Evolutionary conservation across 2,797 vertebrate species (phyloP), one percentile per base, ranked within the genome.

Genomic region (Notoglanidium macrostoma): DNA sequence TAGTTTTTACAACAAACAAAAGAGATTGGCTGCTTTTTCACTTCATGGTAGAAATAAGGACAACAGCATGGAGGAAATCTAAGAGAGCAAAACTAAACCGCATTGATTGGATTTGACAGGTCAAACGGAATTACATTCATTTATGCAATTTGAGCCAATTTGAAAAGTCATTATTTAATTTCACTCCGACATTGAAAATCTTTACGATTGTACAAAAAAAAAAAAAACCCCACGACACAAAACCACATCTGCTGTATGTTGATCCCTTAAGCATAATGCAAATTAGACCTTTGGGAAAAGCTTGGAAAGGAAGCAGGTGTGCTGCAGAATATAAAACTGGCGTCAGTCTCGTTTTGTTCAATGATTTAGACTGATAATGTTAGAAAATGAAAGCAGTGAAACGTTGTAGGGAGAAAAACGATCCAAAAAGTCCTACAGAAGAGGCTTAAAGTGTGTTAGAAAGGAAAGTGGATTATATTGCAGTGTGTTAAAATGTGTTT

Each of bases 401-500:
- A 54, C 14, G 17, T 29, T 54, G 29, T 40, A 0, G 19, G 0
- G 32, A 6, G 2, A 51, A 19, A 55, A 55, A 19, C 0, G 3
- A 32, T 5, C 5, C 11, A 5, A 40, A 26, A 59, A 1, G 55
- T 59, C 15, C 55, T 40, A 44, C 32, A 79, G 19, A 35, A 59
- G 54, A 59, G 54, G 10, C 17, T 8, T 7, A 57, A 54, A 76
- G 73, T 15, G 23, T 7, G 73, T 2, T 23, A 26, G 65, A 85
- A 55, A 40, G 35, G 11, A 51, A 84, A 44, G n/a, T 26, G 5
- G 29, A 73, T 29, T 26, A 55, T 5, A 46, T 46, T 67, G 23
- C 23, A 4, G 76, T 86, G 67, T 29, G 70, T 79, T 26, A 40
- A 40, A 40, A 40, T 73, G 73, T 59, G 78, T 86, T 55, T 83